Percentiles rank a stretch among this genome's conserved stretches.
Conservation (phyloP, 2,888 invertebrate genomes). For the Dryobotodes eremita region DNA sequence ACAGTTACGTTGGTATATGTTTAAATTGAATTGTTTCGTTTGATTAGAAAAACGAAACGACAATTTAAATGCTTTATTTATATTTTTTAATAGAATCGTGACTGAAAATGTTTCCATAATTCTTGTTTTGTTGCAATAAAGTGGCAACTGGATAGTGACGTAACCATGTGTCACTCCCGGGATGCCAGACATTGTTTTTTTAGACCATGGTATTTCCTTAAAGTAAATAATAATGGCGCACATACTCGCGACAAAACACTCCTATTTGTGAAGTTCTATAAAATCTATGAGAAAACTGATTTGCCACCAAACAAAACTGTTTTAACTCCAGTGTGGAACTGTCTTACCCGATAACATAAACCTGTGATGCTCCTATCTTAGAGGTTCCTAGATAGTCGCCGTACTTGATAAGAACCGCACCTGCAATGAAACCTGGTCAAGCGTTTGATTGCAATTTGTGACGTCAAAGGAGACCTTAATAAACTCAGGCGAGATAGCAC, state of each 20-base stretch:
- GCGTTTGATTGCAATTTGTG: conserved; percentile 58
- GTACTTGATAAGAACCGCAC: conserved; percentile 29
- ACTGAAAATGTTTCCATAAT: too few relatives aligned
- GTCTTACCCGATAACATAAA: neutral
- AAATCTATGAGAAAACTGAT: neutral
- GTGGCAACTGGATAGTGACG: too few relatives aligned
- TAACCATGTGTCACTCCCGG: too few relatives aligned
- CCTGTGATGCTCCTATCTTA: conserved; percentile 5
- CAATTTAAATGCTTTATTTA: too few relatives aligned
- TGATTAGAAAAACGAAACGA: too few relatives aligned
- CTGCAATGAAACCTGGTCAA: conserved; percentile 54
- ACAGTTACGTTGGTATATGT: too few relatives aligned
- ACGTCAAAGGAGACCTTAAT: conserved; percentile 50
- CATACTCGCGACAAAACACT: neutral
- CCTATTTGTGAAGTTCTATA: neutral
- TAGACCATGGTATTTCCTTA: too few relatives aligned
- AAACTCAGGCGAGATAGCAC: conserved; percentile 28
- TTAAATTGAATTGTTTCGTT: too few relatives aligned
- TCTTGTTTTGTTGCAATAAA: too few relatives aligned
- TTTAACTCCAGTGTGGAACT: neutral
- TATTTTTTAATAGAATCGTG: too few relatives aligned
- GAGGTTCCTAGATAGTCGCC: neutral
- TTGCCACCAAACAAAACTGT: neutral
- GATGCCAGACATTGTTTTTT: too few relatives aligned
- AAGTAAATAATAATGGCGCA: neutral